Percentiles rank a stretch among this genome's conserved stretches.
These are phyloP conservation scores for Orientallactaga bullata DNA, from an alignment of 2,113 vertebrate genomes.

Conservation along the genomic window DNA sequence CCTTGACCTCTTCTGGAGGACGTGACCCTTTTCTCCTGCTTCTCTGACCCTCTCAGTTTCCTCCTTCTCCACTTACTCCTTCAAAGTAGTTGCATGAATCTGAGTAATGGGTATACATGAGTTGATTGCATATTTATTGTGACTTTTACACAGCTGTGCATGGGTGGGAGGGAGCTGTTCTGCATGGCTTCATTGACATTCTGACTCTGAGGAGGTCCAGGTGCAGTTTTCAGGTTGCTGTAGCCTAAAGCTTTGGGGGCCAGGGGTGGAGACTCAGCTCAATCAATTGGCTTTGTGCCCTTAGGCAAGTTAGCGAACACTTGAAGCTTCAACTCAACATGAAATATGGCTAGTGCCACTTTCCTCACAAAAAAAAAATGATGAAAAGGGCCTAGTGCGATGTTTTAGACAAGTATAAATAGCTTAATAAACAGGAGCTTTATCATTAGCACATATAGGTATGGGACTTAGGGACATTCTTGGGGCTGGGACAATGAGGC, in stretches of 20 bases:
- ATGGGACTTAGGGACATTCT: conserved; percentile 11
- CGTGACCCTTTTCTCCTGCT: not conserved
- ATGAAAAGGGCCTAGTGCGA: conserved; percentile 23
- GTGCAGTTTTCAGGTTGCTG: not conserved
- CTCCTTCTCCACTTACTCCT: not conserved
- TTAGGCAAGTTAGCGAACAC: conserved; percentile 1
- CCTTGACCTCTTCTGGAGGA: not conserved
- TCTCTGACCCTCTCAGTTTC: not conserved
- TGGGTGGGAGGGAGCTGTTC: not conserved
- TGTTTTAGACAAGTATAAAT: conserved; percentile 55
- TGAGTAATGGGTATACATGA: not conserved
- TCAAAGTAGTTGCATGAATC: conserved; percentile 24
- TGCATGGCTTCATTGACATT: not conserved
- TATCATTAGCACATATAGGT: not conserved
- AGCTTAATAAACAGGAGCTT: conserved; percentile 35
- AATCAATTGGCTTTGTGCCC: conserved; percentile 17
- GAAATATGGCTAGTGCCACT: conserved; percentile 23
- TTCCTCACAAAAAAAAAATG: conserved; percentile 61
- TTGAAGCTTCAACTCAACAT: conserved; percentile 25
- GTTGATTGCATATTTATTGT: not conserved
- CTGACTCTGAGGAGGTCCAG: not conserved
- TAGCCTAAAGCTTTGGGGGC: not conserved
- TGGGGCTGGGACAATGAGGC: not conserved
- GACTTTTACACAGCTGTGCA: not conserved
- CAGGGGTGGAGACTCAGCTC: conserved; percentile 6